A percentile compares a stretch with the other conserved stretches of the same genome.
phyloP scores from a whole-genome alignment of 2,797 vertebrate genomes.

The Hoplostethus mediterraneus region DNA sequence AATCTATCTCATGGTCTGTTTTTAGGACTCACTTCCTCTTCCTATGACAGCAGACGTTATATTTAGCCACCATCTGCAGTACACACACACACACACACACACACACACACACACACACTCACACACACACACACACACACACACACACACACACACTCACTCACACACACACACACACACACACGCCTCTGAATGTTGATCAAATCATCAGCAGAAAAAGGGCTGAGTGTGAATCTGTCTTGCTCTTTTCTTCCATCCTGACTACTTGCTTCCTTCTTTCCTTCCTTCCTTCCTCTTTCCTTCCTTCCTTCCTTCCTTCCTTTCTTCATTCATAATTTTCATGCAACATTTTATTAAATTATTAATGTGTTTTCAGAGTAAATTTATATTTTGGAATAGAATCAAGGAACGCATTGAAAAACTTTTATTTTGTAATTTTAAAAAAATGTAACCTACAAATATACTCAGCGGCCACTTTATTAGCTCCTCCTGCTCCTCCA shows the following conservation, averaged over 20 bases:
- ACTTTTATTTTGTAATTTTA: too few relatives aligned
- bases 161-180: constrained; percentile 20
- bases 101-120: constrained; percentile 8
- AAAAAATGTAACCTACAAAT: too few relatives aligned
- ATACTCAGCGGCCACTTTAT: too few relatives aligned
- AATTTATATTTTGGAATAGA: too few relatives aligned
- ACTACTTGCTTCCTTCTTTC: not conserved
- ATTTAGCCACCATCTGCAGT: constrained; percentile 68
- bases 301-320: not conserved
- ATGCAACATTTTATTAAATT: too few relatives aligned
- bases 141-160: constrained; percentile 10
- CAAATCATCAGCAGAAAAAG: constrained; percentile 2
- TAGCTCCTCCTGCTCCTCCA: too few relatives aligned
- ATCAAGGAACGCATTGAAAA: too few relatives aligned
- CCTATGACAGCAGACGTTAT: constrained; percentile 62
- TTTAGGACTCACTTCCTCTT: constrained; percentile 72
- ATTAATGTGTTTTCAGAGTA: too few relatives aligned
- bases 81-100: constrained; percentile 25
- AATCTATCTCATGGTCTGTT: constrained; percentile 39
- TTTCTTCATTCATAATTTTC: not conserved
- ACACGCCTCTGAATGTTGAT: constrained; percentile 6
- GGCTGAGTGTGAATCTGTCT: constrained; percentile 2
- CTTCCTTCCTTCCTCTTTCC: not conserved
- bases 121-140: constrained; percentile 17
- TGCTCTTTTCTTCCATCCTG: constrained; percentile 1